These are phyloP conservation scores for Phthorimaea operculella DNA, from an alignment of 1,140 invertebrate species.

Conservation along the genomic window DNA sequence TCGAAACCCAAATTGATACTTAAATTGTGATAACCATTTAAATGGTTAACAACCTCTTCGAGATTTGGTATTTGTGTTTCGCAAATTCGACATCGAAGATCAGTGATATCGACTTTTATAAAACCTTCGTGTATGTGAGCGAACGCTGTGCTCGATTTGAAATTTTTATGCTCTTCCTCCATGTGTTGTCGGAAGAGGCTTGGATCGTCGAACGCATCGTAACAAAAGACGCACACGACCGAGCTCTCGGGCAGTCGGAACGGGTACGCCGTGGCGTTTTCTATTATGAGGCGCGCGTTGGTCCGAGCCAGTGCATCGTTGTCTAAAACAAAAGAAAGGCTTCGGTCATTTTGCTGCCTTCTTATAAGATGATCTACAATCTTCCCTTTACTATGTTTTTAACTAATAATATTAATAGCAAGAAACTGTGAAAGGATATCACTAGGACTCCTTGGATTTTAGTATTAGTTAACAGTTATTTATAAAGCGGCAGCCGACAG, in stretches of 20 bases:
- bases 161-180: constrained; percentile 3
- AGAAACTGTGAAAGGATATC: no score
- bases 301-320: constrained; percentile 35
- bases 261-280: constrained; percentile 28
- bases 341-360: constrained; percentile 10
- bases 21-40: constrained; percentile 27
- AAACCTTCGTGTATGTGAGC: constrained; percentile 34
- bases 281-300: constrained; percentile 49
- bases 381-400: no score
- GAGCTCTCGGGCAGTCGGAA: not conserved
- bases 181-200: constrained; percentile 4
- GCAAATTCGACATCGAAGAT: constrained; percentile 38
- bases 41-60: constrained; percentile 26
- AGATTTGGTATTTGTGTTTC: not conserved
- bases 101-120: constrained; percentile 45
- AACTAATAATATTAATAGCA: not conserved
- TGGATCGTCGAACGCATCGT: constrained; percentile 1
- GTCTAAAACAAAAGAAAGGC: constrained; percentile 55
- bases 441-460: no score
- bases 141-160: constrained; percentile 25
- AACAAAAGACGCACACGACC: constrained; percentile 5
- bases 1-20: constrained; percentile 31
- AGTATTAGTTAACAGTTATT: no score
- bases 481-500: no score
- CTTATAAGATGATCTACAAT: no score